A percentile compares a stretch with the other conserved stretches of the same genome.
phyloP scores from a whole-genome alignment of 2,797 vertebrate species.

The Orestias chungarensis region DNA sequence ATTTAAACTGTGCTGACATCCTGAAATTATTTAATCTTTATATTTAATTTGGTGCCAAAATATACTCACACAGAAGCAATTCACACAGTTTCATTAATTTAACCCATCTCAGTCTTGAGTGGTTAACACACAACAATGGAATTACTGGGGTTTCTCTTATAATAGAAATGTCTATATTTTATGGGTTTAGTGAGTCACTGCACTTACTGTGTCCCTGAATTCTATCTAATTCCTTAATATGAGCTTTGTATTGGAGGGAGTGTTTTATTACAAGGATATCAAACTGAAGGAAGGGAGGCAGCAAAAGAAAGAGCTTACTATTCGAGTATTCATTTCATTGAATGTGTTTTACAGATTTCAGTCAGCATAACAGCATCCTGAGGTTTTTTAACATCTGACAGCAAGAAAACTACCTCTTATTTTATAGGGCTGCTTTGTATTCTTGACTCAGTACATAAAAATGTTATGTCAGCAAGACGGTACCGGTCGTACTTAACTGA shows the following conservation, averaged over 20 bases:
- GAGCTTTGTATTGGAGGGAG: constrained; percentile 22
- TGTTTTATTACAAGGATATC: constrained; percentile 24
- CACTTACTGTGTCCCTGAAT: constrained; percentile 26
- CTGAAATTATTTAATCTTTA: background rate
- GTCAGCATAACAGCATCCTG: constrained; percentile 55
- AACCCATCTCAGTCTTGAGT: background rate
- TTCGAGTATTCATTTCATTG: constrained; percentile 48
- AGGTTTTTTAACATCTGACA: constrained; percentile 43
- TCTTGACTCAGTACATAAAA: constrained; percentile 27
- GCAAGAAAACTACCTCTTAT: constrained; percentile 35
- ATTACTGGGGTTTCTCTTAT: background rate
- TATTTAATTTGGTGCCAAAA: background rate
- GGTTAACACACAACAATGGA: constrained; percentile 6
- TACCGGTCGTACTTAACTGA: constrained; percentile 17
- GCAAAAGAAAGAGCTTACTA: constrained; percentile 16
- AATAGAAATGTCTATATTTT: constrained; percentile 4
- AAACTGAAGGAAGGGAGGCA: constrained; percentile 12
- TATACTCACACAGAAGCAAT: background rate
- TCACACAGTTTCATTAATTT: background rate
- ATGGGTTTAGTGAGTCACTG: constrained; percentile 26
- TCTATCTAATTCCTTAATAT: constrained; percentile 52
- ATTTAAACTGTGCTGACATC: background rate
- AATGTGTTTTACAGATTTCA: constrained; percentile 36
- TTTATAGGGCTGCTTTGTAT: constrained; percentile 39
- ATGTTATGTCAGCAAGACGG: constrained; percentile 30